Evolutionary conservation across 2,113 vertebrate genomes (phyloP).

Genomic region (Orycteropus afer): DNA sequence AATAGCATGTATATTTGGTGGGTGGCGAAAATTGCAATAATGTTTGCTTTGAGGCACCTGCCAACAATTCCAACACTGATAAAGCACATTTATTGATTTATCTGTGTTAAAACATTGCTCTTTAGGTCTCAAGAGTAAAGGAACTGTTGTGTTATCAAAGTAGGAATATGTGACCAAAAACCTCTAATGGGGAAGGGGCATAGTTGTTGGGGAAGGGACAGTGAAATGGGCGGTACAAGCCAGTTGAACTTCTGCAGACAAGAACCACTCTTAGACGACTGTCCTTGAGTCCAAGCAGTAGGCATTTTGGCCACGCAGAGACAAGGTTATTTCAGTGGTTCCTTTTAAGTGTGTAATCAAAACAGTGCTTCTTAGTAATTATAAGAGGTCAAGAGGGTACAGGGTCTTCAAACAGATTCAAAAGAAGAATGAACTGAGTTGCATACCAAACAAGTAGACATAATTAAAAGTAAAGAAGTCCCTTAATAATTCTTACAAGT

Average conservation of each 20-base stretch:
- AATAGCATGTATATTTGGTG: not conserved
- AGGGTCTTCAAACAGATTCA: slow-evolving; percentile 76
- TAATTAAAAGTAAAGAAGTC: slow-evolving; percentile 81
- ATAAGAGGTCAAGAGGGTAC: slow-evolving; percentile 76
- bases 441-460: slow-evolving; percentile 76
- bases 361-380: slow-evolving; percentile 78
- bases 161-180: not conserved
- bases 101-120: slow-evolving; percentile 56
- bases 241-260: slow-evolving; percentile 48
- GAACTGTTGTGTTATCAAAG: slow-evolving; percentile 56
- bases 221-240: not conserved
- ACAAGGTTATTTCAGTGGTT: slow-evolving; percentile 69
- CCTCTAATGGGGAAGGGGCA: not conserved
- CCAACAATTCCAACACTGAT: slow-evolving; percentile 2
- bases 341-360: slow-evolving; percentile 79
- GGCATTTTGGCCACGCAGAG: slow-evolving; percentile 53
- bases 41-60: slow-evolving; percentile 45
- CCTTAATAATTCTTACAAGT: slow-evolving; percentile 79
- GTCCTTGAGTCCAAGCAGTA: slow-evolving; percentile 62
- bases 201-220: rapidly evolving
- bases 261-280: slow-evolving; percentile 54
- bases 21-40: not conserved
- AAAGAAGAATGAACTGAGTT: slow-evolving; percentile 82
- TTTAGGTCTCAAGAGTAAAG: slow-evolving; percentile 58
- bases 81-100: slow-evolving; percentile 49